Base-by-base conservation (phyloP, 2,888 invertebrate genomes). In the Standfussiana lucernea region DNA sequence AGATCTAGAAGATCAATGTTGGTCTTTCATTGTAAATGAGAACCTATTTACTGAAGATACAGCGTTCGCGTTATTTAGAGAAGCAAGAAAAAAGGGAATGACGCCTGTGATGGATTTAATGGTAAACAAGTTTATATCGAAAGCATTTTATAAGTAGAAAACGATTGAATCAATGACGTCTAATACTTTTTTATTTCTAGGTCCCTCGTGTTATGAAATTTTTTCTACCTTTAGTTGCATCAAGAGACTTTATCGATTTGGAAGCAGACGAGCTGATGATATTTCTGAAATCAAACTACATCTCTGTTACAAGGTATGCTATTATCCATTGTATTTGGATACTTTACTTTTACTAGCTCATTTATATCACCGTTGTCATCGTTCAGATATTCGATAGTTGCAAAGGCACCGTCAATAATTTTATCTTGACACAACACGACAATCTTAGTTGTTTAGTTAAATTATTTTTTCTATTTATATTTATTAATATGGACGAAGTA, bases 1-100 rank as follows among this genome's bases (percentile, higher is more conserved):
- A 98, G 98, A 98, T 93, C 94, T 98, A 77, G 97, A 98, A 86
- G 97, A 98, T 80, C 98, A 98, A 89, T 98, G 98, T 92, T 98
- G 98, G 98, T 97, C 98, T 0, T 98, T 98, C 87, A 97, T 98
- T 83, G 97, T 97, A 73, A 97, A 98, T 89, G 97, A 97, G 71
- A 97, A 97, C 64, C 96, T 98, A 0, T 98, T 98, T 89, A 96
- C 95, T 40, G 98, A 98, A 94, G 98, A 98, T 85, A 97, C 98
- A 0, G 98, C 98, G 0, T 98, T 98, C 89, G 91, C 97, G 56
- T 92, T 98, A 24, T 98, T 97, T 84, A 92, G 97, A 81, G 97
- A 98, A 91, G 97, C 98, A 2, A 96, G 97, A 53, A 91, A 91
- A 45, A 97, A 96, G 77, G 92, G 93, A 91, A 96, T 98, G 87